Evolutionary conservation across 1,140 invertebrate species (phyloP), one percentile per base, ranked within the genome.

Genomic region (Contarinia nasturtii): DNA sequence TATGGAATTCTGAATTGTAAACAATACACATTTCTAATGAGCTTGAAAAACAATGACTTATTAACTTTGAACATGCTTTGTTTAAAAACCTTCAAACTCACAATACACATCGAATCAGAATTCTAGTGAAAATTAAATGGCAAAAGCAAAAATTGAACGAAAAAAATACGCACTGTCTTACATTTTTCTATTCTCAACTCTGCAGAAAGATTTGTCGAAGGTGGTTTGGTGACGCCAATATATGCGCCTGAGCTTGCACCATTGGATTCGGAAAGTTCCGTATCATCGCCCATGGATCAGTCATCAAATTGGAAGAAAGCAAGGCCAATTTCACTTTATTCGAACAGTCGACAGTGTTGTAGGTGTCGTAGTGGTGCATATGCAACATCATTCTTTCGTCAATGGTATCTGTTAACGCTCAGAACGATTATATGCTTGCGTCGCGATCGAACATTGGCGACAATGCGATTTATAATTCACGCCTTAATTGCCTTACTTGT

Each of bases 381-480:
- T 61, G 64, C 72, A 0, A 74, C 74, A n/a, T 75, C 76, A 36
- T 76, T 75, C 50, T 71, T 70, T 49, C 75, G 73, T 44, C 80
- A 83, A 61, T 68, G 82, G 47, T 54, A 63, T 41, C 69, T 81
- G 22, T 64, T 83, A 33, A 65, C 81, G 38, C 57, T 72, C 18
- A 56, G 80, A 40, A 79, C 76, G 7, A 76, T 80, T 55, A 60
- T 77, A 51, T 59, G 73, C 19, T 55, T 72, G 20, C 65, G 64
- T 51, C 60, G 70, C 18, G 67, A 73, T 54, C 63, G 51, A 34
- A 59, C 60, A 8, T 59, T 87, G 46, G 86, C 81, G 0, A 69
- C 79, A n/a, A 75, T 82, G 51, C 73, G 86, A 17, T 67, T 88
- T 33, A 64, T 71, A 8, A 85, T 87, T 43, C 86, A 92, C 56